These are phyloP conservation scores for Glaucidium brasilianum DNA, from an alignment of 2,113 vertebrate genomes.

Conservation along the genomic window DNA sequence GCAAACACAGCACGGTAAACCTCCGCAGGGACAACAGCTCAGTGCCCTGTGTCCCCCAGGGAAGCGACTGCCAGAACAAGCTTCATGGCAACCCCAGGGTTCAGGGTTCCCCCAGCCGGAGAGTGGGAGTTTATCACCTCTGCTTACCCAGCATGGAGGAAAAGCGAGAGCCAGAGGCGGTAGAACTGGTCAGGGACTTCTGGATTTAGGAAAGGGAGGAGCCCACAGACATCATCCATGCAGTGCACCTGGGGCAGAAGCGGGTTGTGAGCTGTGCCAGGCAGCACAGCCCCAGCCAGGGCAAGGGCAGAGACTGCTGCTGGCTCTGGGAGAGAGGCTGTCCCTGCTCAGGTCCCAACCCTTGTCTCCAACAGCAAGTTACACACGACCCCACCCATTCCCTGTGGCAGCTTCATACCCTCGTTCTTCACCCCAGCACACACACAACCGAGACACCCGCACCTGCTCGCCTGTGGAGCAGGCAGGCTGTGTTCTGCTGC, in stretches of 20 bases:
- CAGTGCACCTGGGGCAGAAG: conserved; percentile 87
- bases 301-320: not conserved
- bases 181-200: conserved; percentile 99
- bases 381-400: rapidly evolving
- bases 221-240: conserved; percentile 97
- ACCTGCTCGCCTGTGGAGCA: rapidly evolving
- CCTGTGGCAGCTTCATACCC: not conserved
- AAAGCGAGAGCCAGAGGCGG: conserved; percentile 96
- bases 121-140: not conserved
- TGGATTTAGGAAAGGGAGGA: conserved; percentile 96
- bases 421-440: not conserved
- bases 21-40: not conserved
- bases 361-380: not conserved
- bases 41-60: not conserved
- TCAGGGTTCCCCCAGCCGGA: not conserved
- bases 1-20: not conserved
- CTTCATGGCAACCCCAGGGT: rapidly evolving
- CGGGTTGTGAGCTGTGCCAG: not conserved
- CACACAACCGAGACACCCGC: not conserved
- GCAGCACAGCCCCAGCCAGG: not conserved
- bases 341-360: not conserved
- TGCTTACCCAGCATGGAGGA: conserved; percentile 93
- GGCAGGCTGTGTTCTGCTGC: not conserved
- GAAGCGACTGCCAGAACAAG: not conserved
- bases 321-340: not conserved